A percentile compares a stretch with the other conserved stretches of the same genome.
phyloP scores from a whole-genome alignment of 2,888 invertebrate genomes.

The Apotomis capreana region DNA sequence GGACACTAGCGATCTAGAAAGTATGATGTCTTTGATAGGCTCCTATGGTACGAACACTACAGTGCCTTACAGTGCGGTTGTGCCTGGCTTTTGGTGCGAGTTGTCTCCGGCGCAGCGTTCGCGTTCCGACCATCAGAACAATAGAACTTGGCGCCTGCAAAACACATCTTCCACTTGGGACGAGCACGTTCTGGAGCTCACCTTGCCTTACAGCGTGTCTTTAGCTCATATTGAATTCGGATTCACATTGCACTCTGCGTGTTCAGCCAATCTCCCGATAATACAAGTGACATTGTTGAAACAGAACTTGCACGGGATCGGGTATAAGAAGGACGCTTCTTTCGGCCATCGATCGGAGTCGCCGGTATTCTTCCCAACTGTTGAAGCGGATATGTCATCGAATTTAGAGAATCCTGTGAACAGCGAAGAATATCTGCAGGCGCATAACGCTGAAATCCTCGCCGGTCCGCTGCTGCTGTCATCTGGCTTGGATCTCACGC shows the following conservation, averaged over 20 bases:
- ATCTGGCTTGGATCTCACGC: slow-evolving; percentile 92
- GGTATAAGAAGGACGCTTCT: slow-evolving; percentile 79
- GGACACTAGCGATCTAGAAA: slow-evolving; percentile 84
- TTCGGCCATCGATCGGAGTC: slow-evolving; percentile 72
- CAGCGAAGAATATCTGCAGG: slow-evolving; percentile 90
- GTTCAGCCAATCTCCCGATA: slow-evolving; percentile 88
- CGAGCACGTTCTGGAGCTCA: slow-evolving; percentile 95
- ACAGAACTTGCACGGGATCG: slow-evolving; percentile 84
- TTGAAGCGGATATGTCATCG: slow-evolving; percentile 65
- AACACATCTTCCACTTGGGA: slow-evolving; percentile 96
- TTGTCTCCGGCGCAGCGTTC: slow-evolving; percentile 96
- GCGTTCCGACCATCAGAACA: slow-evolving; percentile 93
- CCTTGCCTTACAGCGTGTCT: slow-evolving; percentile 89
- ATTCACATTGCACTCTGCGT: slow-evolving; percentile 91
- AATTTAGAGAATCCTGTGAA: slow-evolving; percentile 88
- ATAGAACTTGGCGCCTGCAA: slow-evolving; percentile 94
- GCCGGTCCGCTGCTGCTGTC: slow-evolving; percentile 94
- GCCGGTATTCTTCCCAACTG: slow-evolving; percentile 68
- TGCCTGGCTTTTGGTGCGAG: slow-evolving; percentile 97
- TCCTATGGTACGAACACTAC: slow-evolving; percentile 86
- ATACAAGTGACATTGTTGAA: slow-evolving; percentile 88
- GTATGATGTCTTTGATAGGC: slow-evolving; percentile 88
- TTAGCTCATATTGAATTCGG: slow-evolving; percentile 96
- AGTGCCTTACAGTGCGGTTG: slow-evolving; percentile 91
- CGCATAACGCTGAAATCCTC: slow-evolving; percentile 94